These are phyloP conservation scores for Sylvilagus floridanus DNA, from an alignment of 2,797 vertebrate genomes.

Conservation along the genomic window DNA sequence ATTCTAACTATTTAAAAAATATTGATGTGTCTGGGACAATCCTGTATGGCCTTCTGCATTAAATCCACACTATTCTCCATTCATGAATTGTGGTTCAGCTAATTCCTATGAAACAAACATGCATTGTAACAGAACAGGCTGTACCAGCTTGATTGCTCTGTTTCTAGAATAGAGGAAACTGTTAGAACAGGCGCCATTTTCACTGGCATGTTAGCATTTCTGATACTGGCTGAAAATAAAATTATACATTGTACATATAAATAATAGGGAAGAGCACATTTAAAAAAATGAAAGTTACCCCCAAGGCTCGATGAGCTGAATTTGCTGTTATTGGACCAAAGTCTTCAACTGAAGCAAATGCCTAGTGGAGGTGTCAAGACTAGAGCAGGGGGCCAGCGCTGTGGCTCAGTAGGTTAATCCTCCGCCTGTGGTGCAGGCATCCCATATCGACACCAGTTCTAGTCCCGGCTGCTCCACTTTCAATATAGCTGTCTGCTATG, in stretches of 20 bases:
- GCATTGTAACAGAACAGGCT: background rate
- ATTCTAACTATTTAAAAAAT: constrained; percentile 36
- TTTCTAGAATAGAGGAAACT: background rate
- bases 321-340: background rate
- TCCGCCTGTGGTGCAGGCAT: no score
- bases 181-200: background rate
- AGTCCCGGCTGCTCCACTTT: no score
- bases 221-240: constrained; percentile 20
- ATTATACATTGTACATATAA: background rate
- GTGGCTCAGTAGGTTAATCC: no score
- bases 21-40: background rate
- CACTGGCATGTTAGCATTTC: background rate
- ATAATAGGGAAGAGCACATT: background rate
- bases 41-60: background rate
- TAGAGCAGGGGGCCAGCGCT: no score
- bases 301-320: background rate
- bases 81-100: background rate
- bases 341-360: background rate
- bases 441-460: no score
- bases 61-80: background rate
- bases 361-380: background rate
- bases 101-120: constrained; percentile 52
- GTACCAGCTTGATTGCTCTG: background rate
- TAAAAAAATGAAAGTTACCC: background rate
- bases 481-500: no score